Evolutionary conservation across 30 jellyfish, hydroid and myxozoan species (phyloP), one percentile per base, ranked within the genome.

Genomic region (Pseudorhiza aurosa): DNA sequence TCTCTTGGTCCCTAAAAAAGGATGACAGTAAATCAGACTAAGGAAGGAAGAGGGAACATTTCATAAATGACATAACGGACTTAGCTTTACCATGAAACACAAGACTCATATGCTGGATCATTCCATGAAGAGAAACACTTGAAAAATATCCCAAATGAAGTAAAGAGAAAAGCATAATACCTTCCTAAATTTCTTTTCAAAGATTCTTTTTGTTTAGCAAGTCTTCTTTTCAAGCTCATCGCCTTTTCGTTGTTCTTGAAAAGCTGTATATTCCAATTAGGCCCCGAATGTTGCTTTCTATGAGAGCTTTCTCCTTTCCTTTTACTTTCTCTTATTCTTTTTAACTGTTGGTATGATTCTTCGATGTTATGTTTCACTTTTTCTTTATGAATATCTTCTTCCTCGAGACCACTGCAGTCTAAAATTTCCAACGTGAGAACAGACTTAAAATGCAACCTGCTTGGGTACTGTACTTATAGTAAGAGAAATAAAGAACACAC

Each of bases 101-200:
- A n/a, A n/a, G n/a, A n/a, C n/a, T n/a, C n/a, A n/a, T n/a, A n/a
- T n/a, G n/a, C n/a, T n/a, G n/a, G n/a, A n/a, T n/a, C n/a, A n/a
- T n/a, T n/a, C n/a, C n/a, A n/a, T n/a, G n/a, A n/a, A n/a, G n/a
- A n/a, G n/a, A n/a, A n/a, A n/a, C n/a, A n/a, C n/a, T n/a, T n/a
- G n/a, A n/a, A n/a, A n/a, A n/a, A n/a, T n/a, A n/a, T n/a, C n/a
- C n/a, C n/a, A n/a, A n/a, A n/a, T n/a, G n/a, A n/a, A n/a, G n/a
- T n/a, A 59, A 59, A 33, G 30, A 29, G 26, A 29, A 25, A 12
- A 10, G 25, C 27, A 45, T 1, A 49, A 5, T 57, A 74, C 87
- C 87, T 53, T n/a, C 97, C 97, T 27, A 83, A 73, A 39, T 88
- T 88, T 18, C 97, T 65, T 47, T 85, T 85, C 50, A 88, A 47